These are phyloP conservation scores for Lipotes vexillifer DNA, from an alignment of 2,113 vertebrate species.

Conservation along the genomic window DNA sequence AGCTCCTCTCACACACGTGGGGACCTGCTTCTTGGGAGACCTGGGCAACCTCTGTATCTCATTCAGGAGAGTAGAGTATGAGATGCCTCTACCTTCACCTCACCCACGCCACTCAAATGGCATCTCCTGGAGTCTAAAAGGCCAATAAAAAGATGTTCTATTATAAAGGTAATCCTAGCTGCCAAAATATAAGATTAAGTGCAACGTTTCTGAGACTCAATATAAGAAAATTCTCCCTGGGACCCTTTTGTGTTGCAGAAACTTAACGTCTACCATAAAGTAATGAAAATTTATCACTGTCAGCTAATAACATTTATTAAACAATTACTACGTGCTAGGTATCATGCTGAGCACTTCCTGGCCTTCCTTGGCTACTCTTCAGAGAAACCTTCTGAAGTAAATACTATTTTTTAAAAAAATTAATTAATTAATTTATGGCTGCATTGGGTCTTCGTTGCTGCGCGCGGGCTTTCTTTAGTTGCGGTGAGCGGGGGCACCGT, in stretches of 20 bases:
- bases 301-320: background rate
- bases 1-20: background rate
- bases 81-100: background rate
- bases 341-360: background rate
- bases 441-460: too few relatives aligned
- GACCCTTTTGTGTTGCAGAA: background rate
- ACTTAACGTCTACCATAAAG: background rate
- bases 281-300: background rate
- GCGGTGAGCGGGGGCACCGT: too few relatives aligned
- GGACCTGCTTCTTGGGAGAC: background rate
- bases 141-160: background rate
- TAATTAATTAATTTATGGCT: background rate
- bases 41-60: background rate
- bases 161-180: background rate
- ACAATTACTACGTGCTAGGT: background rate
- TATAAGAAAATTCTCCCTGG: background rate
- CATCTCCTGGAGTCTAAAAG: background rate
- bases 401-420: too few relatives aligned
- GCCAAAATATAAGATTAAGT: background rate
- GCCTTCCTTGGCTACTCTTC: background rate
- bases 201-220: background rate
- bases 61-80: background rate
- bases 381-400: background rate
- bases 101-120: background rate
- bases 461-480: too few relatives aligned